Conservation (phyloP, 2,113 vertebrate genomes). For the Platysternon megacephalum region DNA sequence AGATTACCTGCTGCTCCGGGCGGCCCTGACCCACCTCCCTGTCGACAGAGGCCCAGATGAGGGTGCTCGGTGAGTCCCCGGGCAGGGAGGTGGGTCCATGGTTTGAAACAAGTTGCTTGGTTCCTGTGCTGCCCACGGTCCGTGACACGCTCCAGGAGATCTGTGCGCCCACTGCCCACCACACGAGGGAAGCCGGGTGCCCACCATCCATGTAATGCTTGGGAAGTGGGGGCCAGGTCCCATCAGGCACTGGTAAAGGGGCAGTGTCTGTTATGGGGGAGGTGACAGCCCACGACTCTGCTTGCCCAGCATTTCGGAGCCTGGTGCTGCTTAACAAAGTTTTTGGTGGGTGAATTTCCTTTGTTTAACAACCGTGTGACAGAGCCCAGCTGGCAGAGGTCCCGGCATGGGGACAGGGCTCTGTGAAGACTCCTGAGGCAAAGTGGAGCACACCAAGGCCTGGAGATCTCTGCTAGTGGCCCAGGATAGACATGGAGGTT, state of each 20-base stretch:
- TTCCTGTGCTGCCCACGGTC: too few species aligned
- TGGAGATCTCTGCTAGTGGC: not conserved
- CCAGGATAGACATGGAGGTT: not conserved
- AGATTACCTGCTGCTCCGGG: slow-evolving; percentile 82
- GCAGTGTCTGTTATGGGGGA: not conserved
- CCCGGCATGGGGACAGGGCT: not conserved
- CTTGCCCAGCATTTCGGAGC: too few species aligned
- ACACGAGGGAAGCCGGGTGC: too few species aligned
- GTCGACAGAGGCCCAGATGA: slow-evolving; percentile 72
- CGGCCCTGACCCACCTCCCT: slow-evolving; percentile 59
- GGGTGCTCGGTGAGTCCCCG: not conserved
- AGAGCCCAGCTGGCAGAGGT: not conserved
- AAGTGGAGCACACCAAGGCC: not conserved
- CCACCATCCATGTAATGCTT: not conserved
- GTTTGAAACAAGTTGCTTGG: too few species aligned
- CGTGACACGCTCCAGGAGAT: not conserved
- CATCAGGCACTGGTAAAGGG: not conserved
- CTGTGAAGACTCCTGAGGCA: not conserved
- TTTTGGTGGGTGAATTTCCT: too few species aligned
- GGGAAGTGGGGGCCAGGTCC: not conserved
- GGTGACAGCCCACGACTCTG: not conserved
- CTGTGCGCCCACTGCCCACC: not conserved
- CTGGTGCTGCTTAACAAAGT: too few species aligned
- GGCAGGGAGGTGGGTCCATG: not conserved
- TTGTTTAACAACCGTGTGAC: too few species aligned